Base-by-base conservation (phyloP, 2,888 invertebrate species). In the Pachliopta kotzebuea region DNA sequence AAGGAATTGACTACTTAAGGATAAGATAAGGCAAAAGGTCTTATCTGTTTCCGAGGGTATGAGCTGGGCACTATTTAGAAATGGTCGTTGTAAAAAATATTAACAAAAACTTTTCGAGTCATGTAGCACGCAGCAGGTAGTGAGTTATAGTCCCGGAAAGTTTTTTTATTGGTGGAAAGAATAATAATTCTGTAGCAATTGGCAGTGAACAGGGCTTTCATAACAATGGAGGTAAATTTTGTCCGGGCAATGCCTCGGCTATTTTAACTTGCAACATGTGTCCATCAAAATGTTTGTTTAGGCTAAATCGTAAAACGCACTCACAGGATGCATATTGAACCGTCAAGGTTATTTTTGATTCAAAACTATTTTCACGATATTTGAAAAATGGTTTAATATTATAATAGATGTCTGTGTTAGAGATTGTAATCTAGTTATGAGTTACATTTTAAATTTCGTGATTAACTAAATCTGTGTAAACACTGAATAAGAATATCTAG, bases 261-360 rank as follows among this genome's bases (percentile, higher is more conserved):
- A 74, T 72, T 70, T 74, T 79, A 79, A 76, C 76, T 74, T 74
- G 79, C 79, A 78, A 85, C 88, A 89, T 83, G 83, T 88, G 86
- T 84, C 83, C 75, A 74, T 78, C 58, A 76, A 80, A 80, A 81
- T 90, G 85, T 90, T 90, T 89, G 85, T 88, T 90, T 90, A 90
- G 88, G 90, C 84, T 73, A 83, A 83, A 80, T 86, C 86, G 83
- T 89, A 88, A 88, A 86, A 81, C 79, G 74, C 79, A 76, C 80
- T 81, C 83, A 79, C 90, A 87, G 88, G 89, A 89, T 89, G 85
- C 86, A 84, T 84, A 85, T 74, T 86, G 85, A 89, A 87, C 87
- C 82, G 79, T 86, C 89, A 90, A 90, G 90, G 89, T 88, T 89
- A 79, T 83, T 81, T 86, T 82, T 70, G 75, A 84, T 69, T 67